These are phyloP conservation scores for Orthosia gracilis DNA, from an alignment of 2,888 invertebrate species.

Conservation along the genomic window DNA sequence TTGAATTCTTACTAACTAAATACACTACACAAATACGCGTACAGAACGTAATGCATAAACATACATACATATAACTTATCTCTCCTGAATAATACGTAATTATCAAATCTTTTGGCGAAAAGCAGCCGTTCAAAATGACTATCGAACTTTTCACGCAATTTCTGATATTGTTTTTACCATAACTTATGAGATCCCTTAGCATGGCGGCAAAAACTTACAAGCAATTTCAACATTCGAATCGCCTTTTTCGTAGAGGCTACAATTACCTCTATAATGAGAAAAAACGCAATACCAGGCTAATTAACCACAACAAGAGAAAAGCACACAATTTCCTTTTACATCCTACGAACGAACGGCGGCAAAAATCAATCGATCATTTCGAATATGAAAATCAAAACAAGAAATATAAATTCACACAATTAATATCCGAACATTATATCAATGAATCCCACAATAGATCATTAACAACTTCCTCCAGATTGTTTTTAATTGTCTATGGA, in stretches of 20 bases:
- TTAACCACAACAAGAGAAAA: constrained; percentile 48
- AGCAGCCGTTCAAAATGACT: not conserved
- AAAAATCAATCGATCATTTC: constrained; percentile 38
- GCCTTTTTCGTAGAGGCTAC: constrained; percentile 41
- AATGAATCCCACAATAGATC: constrained; percentile 60
- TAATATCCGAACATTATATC: constrained; percentile 51
- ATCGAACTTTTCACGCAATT: not conserved
- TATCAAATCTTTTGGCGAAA: not conserved
- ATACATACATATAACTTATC: too few species aligned
- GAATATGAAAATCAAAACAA: constrained; percentile 43
- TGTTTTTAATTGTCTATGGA: constrained; percentile 63
- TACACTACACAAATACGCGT: too few species aligned
- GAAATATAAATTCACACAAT: constrained; percentile 56
- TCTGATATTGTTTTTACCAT: not conserved
- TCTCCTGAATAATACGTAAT: too few species aligned
- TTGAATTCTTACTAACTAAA: too few species aligned
- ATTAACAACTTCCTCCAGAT: constrained; percentile 62
- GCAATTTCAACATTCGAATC: constrained; percentile 37
- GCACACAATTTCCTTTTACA: constrained; percentile 37
- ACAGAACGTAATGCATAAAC: too few species aligned
- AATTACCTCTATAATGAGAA: constrained; percentile 33
- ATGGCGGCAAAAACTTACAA: constrained; percentile 13
- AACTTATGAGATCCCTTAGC: not conserved
- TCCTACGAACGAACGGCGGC: constrained; percentile 15
- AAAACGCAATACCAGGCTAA: constrained; percentile 43